A percentile compares a stretch with the other conserved stretches of the same genome.
Evolutionary conservation across 2,797 vertebrate genomes (phyloP).

Genomic region (Glyptemys insculpta): DNA sequence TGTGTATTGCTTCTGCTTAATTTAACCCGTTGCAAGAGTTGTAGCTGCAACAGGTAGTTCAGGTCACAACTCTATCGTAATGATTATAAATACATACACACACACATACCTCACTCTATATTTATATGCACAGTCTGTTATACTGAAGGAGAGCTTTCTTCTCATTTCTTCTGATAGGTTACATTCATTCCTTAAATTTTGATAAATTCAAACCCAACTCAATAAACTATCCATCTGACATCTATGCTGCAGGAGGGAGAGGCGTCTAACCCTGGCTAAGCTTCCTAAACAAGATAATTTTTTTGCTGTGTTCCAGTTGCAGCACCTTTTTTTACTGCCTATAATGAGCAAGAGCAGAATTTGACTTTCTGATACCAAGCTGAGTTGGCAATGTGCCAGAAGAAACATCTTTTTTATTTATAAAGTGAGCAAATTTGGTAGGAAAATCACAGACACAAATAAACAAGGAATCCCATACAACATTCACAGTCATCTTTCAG

Average conservation of each 20-base stretch:
- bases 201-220: constrained; percentile 67
- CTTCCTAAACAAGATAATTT: neutral
- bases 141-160: constrained; percentile 36
- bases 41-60: neutral
- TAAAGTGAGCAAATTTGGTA: neutral
- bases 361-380: neutral
- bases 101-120: neutral
- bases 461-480: neutral
- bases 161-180: neutral
- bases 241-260: constrained; percentile 47
- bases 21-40: constrained; percentile 22
- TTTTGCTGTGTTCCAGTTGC: neutral
- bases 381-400: rapidly evolving
- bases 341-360: rapidly evolving
- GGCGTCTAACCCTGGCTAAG: constrained; percentile 61
- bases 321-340: neutral
- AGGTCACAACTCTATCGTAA: neutral
- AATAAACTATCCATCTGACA: constrained; percentile 66
- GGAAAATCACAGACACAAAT: neutral
- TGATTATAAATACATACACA: neutral
- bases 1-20: neutral
- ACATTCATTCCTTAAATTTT: constrained; percentile 24
- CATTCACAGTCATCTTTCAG: neutral
- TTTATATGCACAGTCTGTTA: neutral
- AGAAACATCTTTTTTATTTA: neutral